Base-by-base conservation (phyloP, 1,140 invertebrate genomes). In the Drosophila guanche region DNA sequence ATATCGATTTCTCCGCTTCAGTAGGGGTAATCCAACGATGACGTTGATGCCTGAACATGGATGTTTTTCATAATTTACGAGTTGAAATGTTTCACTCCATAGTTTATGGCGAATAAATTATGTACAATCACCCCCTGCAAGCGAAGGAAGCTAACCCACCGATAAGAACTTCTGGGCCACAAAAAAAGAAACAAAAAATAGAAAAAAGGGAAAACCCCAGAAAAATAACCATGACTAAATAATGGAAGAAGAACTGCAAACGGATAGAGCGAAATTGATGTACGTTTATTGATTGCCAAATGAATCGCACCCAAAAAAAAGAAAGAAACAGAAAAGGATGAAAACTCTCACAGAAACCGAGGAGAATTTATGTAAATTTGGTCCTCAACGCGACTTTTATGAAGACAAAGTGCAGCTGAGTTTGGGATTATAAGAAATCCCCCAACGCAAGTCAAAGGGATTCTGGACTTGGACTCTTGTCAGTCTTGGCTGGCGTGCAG, bases 81-180 rank as follows among this genome's bases (percentile, higher is more conserved):
- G 81, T 77, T 51, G 47, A 81, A 77, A 86, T 86, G 69, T 86
- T 86, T 86, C 74, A 86, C 74, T 85, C 81, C 83, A 78, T 81
- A 74, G 81, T 86, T 86, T 88, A 86, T 85, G 81, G 83, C 61
- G 75, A 75, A 86, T 86, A 85, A 85, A 85, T 85, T 86, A 85
- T 86, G 77, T 10, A 37, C 55, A 40, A 76, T 53, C 58, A 56
- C 46, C 40, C 29, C 54, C 72, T 63, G 62, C 41, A 48, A 29
- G 48, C 12, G 37, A 46, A 29, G 63, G 51, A 51, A 57, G 81
- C 80, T 86, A 70, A 85, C 63, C 68, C 68, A 52, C 22, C 73
- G 81, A 86, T 86, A 85, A 86, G 76, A 77, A 85, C 63, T 77
- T 76, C 63, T 45, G 45, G 33, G 7, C 37, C 47, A 59, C 50